These are phyloP conservation scores for Argyrosomus regius DNA, from an alignment of 2,797 vertebrate species.

Conservation along the genomic window DNA sequence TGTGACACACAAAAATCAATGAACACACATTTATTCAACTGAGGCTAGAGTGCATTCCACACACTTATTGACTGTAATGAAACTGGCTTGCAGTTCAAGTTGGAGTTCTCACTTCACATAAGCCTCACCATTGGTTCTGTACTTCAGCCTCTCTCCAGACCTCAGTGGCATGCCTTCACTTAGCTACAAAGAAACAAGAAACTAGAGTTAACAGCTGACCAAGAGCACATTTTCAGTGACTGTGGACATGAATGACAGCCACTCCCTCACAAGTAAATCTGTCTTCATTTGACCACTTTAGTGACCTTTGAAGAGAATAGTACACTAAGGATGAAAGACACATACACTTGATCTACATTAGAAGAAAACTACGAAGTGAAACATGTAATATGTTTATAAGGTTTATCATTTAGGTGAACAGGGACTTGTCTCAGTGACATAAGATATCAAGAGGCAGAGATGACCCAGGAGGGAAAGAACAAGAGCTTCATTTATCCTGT, in stretches of 20 bases:
- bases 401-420: background rate
- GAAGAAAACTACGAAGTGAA: background rate
- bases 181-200: conserved; percentile 81
- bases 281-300: background rate
- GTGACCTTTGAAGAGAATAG: background rate
- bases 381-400: background rate
- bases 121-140: conserved; percentile 94
- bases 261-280: background rate
- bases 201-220: background rate
- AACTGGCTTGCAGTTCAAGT: background rate
- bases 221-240: background rate
- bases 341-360: background rate
- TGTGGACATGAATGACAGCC: background rate
- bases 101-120: background rate
- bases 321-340: background rate
- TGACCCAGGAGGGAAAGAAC: background rate
- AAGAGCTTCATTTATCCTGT: conserved; percentile 27
- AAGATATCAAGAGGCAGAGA: background rate
- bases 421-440: background rate
- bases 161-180: conserved; percentile 91
- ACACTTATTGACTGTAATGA: background rate
- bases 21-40: background rate
- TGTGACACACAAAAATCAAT: background rate
- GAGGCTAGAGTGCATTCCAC: background rate
- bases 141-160: conserved; percentile 89